phyloP scores from a whole-genome alignment of 2,113 vertebrate genomes.

The Rhineura floridana region DNA sequence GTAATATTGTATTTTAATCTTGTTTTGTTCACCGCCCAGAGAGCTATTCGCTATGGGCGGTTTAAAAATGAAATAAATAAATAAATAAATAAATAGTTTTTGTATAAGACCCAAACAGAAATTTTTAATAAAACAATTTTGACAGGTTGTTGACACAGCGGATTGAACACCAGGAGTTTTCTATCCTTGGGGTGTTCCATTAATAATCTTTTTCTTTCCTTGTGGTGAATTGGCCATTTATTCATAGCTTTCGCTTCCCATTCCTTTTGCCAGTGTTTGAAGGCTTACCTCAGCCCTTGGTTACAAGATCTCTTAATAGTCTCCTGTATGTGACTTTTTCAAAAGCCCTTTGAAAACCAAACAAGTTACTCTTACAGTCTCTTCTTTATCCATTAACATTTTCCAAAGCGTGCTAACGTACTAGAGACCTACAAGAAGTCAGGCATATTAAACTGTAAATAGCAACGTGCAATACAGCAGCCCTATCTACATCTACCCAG shows the following conservation, averaged over 20 bases:
- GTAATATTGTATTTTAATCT: too few relatives aligned
- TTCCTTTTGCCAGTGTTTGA: neutral
- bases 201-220: constrained; percentile 13
- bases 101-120: neutral
- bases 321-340: constrained; percentile 23
- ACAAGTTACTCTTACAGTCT: neutral
- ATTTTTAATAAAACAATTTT: constrained; percentile 25
- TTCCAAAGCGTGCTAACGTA: constrained; percentile 7
- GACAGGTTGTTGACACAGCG: constrained; percentile 9
- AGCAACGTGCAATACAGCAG: neutral
- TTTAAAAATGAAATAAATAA: too few relatives aligned
- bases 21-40: too few relatives aligned
- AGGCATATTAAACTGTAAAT: neutral
- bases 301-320: constrained; percentile 42
- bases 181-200: neutral
- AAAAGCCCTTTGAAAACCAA: constrained; percentile 28
- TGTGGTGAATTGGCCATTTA: constrained; percentile 30
- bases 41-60: too few relatives aligned
- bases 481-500: too few relatives aligned
- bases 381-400: constrained; percentile 1
- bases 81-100: too few relatives aligned
- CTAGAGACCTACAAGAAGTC: neutral
- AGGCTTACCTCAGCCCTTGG: constrained; percentile 5
- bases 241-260: constrained; percentile 25
- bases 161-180: constrained; percentile 16